Evolutionary conservation across 2,797 vertebrate genomes (phyloP).

Genomic region (Propithecus deckenii): DNA sequence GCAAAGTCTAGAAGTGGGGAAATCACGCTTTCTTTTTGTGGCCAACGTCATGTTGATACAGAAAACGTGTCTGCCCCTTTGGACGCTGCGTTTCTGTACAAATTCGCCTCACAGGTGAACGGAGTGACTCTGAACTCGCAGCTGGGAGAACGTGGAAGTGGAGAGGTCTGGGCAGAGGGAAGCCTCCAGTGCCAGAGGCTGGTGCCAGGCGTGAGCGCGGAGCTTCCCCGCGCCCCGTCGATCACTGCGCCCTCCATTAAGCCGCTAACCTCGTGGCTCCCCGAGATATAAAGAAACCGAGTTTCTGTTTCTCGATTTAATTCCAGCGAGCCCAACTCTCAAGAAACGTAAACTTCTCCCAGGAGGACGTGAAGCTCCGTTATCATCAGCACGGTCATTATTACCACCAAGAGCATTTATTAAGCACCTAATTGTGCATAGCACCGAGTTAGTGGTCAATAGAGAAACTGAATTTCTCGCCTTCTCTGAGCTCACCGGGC

Average conservation of each 20-base stretch:
- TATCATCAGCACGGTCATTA: not conserved
- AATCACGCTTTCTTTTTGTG: not conserved
- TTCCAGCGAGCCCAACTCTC: not conserved
- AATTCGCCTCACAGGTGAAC: not conserved
- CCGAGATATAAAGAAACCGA: not conserved
- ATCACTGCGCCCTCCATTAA: not conserved
- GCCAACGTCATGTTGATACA: not conserved
- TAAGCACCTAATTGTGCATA: not conserved
- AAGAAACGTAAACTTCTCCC: not conserved
- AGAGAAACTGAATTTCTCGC: not conserved
- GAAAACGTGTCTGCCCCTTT: not conserved
- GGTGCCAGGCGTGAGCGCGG: no score
- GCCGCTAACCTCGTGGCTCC: not conserved
- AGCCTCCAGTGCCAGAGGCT: no score
- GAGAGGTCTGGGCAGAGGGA: not conserved
- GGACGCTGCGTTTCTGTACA: not conserved
- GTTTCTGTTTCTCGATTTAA: slow-evolving; percentile 1
- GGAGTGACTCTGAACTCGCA: not conserved
- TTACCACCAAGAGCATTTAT: not conserved
- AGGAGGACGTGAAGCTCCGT: not conserved
- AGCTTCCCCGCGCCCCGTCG: not conserved
- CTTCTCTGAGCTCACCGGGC: not conserved
- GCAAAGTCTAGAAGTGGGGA: not conserved
- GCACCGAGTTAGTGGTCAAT: fast-evolving
- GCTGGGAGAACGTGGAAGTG: fast-evolving